Evolutionary conservation across 2,888 invertebrate genomes (phyloP), one percentile per base, ranked within the genome.

Genomic region (Drosophila lutescens): DNA sequence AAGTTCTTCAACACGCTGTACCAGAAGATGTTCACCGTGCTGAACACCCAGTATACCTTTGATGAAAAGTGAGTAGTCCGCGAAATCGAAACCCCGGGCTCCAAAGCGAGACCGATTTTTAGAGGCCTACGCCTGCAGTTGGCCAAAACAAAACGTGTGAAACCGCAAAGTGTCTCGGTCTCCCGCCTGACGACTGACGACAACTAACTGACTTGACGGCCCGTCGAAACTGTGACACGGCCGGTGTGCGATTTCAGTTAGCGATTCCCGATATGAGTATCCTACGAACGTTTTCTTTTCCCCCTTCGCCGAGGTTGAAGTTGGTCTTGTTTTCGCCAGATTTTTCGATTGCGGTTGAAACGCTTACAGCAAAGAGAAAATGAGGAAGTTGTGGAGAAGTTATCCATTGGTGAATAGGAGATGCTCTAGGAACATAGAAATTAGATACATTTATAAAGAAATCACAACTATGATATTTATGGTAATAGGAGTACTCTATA

Each of bases 11-110:
- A 95, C 80, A 96, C 96, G 15, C 94, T 99, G 40, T 98, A 98
- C 92, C 97, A 98, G 93, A 97, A 97, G 92, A 98, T 99, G 98
- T 98, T 98, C 93, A 96, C 96, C 17, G 98, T 98, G 50, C 94
- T 98, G 84, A 98, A 99, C 92, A 94, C 96, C n/a, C 98, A 98
- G 92, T 98, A 98, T 91, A 94, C 94, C 73, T 98, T 98, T 90
- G 96, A 97, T 91, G 96, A 96, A 74, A 96, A 95, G 94, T 97
- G 93, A 94, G 94, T 94, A 69, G 56, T 49, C 26, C n/a, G 60
- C 49, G 84, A 66, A 80, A 80, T 76, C 51, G 76, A 83, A 72
- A 58, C 63, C 59, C 51, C 15, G 17, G 26, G 40, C 40, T 40
- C 72, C 74, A 80, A 49, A 43, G 57, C 57, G 59, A 26, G 23